These are phyloP conservation scores for Bagarius yarrelli DNA, from an alignment of 2,113 vertebrate genomes.

Conservation along the genomic window DNA sequence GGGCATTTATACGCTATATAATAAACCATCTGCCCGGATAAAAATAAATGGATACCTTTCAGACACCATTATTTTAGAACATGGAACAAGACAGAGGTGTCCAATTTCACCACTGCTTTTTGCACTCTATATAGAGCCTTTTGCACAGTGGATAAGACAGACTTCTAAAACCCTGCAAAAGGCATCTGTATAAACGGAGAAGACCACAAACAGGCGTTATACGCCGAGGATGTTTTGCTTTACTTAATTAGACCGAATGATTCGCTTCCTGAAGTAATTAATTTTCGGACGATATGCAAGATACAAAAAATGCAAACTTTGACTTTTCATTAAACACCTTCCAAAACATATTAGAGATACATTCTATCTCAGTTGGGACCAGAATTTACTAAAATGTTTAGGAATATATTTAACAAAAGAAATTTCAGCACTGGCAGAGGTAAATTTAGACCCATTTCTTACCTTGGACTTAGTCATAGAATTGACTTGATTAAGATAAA, in stretches of 20 bases:
- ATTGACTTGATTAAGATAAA: no score
- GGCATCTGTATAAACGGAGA: background rate
- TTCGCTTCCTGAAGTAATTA: slow-evolving; percentile 17
- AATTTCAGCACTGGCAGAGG: no score
- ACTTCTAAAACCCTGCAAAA: background rate
- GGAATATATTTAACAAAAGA: no score
- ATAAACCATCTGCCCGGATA: no score
- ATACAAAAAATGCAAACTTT: slow-evolving; percentile 31
- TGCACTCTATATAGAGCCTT: slow-evolving; percentile 2
- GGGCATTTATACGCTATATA: no score
- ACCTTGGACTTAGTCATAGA: no score
- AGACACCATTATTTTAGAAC: slow-evolving; percentile 16
- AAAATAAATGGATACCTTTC: slow-evolving; percentile 21
- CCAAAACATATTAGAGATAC: background rate
- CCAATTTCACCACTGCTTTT: background rate
- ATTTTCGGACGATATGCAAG: slow-evolving; percentile 10
- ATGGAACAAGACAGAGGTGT: slow-evolving; percentile 12
- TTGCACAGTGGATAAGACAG: background rate
- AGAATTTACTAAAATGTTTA: background rate
- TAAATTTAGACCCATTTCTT: no score
- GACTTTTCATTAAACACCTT: slow-evolving; percentile 22
- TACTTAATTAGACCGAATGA: background rate
- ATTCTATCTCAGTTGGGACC: slow-evolving; percentile 13
- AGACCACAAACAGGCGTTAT: slow-evolving; percentile 14
- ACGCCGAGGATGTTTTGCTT: background rate